A percentile compares a stretch with the other conserved stretches of the same genome.
Evolutionary conservation across 2,113 vertebrate species (phyloP).

Genomic region (Agapornis roseicollis): DNA sequence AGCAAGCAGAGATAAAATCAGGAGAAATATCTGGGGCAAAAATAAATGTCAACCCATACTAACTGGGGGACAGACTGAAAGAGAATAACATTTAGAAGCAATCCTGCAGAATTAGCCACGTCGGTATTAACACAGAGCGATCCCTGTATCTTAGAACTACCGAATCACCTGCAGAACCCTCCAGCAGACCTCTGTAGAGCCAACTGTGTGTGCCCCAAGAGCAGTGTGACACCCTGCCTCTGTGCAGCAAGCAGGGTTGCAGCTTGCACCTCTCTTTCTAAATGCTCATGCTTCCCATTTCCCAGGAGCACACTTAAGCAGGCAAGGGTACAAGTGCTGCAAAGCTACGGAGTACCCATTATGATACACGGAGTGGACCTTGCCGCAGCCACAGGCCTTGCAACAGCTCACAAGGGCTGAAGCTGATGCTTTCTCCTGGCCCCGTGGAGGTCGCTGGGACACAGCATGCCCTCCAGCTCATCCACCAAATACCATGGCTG

Average conservation of each 20-base stretch:
- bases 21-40: slow-evolving; percentile 46
- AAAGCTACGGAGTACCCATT: neutral
- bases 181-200: neutral
- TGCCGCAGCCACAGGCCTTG: neutral
- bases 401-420: neutral
- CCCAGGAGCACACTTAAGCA: rapidly evolving
- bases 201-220: rapidly evolving
- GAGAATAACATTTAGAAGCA: neutral
- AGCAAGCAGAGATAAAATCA: neutral
- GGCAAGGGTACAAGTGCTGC: rapidly evolving
- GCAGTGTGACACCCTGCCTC: neutral
- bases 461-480: neutral
- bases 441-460: rapidly evolving
- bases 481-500: rapidly evolving
- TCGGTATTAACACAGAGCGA: neutral
- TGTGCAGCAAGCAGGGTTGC: neutral
- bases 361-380: rapidly evolving
- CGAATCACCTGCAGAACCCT: neutral
- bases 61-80: neutral
- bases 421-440: no score
- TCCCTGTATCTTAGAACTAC: neutral
- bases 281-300: rapidly evolving
- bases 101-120: neutral
- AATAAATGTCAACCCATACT: slow-evolving; percentile 45
- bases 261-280: neutral